Conservation (phyloP, 2,797 vertebrate species). For the Sebastiscus tertius region DNA sequence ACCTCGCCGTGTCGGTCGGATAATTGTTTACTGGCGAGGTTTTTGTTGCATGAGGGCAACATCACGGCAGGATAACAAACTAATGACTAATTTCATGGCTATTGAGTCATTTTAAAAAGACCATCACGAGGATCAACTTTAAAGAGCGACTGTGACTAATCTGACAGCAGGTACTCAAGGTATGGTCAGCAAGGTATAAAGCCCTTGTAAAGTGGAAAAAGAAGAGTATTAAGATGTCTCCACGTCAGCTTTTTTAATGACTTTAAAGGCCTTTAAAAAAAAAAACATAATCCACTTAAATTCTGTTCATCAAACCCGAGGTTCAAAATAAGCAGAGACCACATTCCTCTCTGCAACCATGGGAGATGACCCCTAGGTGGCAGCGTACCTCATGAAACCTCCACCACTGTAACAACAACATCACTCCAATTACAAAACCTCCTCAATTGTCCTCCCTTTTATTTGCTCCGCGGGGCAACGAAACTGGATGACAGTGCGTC, state of each 20-base stretch:
- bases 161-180: constrained; percentile 38
- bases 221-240: neutral
- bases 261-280: constrained; percentile 8
- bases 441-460: constrained; percentile 51
- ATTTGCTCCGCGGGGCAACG: constrained; percentile 49
- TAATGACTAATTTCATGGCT: constrained; percentile 81
- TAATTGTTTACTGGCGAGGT: constrained; percentile 71
- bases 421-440: constrained; percentile 59
- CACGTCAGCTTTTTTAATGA: neutral
- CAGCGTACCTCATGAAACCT: constrained; percentile 68
- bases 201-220: neutral
- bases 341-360: constrained; percentile 66
- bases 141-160: constrained; percentile 63
- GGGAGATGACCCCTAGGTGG: constrained; percentile 77
- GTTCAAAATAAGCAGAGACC: constrained; percentile 7
- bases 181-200: constrained; percentile 20
- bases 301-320: constrained; percentile 11
- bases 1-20: constrained; percentile 49
- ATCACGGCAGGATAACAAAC: constrained; percentile 72
- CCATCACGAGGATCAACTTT: constrained; percentile 57
- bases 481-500: constrained; percentile 44
- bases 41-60: constrained; percentile 67
- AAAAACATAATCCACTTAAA: constrained; percentile 15
- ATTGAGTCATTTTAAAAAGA: constrained; percentile 73
- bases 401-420: constrained; percentile 41